phyloP scores from a whole-genome alignment of 2,797 vertebrate species.

The Linurgus olivaceus region DNA sequence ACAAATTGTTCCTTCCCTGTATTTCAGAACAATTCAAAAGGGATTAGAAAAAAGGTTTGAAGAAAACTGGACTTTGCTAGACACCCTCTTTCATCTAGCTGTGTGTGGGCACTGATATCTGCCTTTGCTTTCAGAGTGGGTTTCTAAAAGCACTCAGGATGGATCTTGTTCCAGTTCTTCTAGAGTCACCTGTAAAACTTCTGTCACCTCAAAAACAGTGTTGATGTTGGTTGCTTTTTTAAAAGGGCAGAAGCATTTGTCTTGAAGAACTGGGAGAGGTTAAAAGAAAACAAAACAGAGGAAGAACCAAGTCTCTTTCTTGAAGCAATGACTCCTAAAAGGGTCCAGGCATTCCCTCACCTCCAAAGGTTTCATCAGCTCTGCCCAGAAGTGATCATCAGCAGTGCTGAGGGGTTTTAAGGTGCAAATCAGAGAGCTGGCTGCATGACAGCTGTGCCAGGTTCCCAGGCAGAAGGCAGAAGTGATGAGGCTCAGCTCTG shows the following conservation, averaged over 20 bases:
- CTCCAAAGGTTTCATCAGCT: slow-evolving; percentile 23
- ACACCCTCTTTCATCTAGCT: background rate
- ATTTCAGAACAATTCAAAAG: background rate
- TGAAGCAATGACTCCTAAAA: background rate
- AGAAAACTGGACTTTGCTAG: background rate
- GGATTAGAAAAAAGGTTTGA: background rate
- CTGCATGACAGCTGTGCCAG: background rate
- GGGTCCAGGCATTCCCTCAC: background rate
- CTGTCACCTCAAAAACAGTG: background rate
- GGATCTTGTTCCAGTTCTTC: background rate
- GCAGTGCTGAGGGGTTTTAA: background rate
- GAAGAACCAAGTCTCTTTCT: background rate
- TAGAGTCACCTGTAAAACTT: background rate
- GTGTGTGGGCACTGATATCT: background rate
- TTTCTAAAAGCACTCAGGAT: background rate
- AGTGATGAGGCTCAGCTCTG: background rate
- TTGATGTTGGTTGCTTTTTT: background rate
- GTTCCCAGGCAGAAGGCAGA: background rate
- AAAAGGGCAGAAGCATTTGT: background rate
- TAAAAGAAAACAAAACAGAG: slow-evolving; percentile 16
- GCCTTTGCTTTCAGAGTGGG: background rate
- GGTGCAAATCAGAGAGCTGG: background rate
- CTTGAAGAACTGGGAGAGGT: background rate
- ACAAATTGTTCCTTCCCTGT: background rate
- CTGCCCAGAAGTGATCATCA: background rate